phyloP scores from a whole-genome alignment of 2,888 invertebrate species.

The Cantharis flavilabris region DNA sequence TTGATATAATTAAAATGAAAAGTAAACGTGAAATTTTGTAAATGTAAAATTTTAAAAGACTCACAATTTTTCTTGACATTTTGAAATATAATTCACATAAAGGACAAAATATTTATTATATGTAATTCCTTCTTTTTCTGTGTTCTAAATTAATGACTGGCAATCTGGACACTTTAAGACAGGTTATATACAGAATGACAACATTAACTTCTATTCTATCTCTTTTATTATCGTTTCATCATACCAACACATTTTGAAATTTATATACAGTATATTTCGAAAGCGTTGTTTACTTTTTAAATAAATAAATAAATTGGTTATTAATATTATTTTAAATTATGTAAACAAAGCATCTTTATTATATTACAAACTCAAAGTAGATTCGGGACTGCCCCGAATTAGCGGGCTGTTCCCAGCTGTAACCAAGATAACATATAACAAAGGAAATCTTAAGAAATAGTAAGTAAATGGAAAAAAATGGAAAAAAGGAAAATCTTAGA shows the following conservation, averaged over 20 bases:
- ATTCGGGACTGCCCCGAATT: too few species aligned
- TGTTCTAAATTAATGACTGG: slow-evolving; percentile 25
- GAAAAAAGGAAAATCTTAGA: too few species aligned
- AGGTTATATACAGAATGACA: slow-evolving; percentile 10
- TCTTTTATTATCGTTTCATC: not conserved
- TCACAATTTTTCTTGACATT: slow-evolving; percentile 35
- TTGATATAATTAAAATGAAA: not conserved
- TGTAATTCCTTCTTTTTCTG: not conserved
- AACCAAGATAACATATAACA: too few species aligned
- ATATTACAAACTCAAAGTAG: too few species aligned
- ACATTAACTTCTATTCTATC: not conserved
- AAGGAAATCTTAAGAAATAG: too few species aligned
- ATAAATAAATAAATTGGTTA: too few species aligned
- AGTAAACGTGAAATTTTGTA: not conserved
- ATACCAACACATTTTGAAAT: not conserved
- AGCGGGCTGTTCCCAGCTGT: too few species aligned
- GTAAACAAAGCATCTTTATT: too few species aligned
- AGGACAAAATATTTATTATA: not conserved
- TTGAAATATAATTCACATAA: not conserved
- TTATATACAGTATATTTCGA: not conserved
- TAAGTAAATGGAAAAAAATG: too few species aligned
- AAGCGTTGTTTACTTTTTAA: not conserved
- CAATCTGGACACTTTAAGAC: slow-evolving; percentile 12
- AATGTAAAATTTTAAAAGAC: slow-evolving; percentile 13
- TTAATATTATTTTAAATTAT: too few species aligned